Conservation (phyloP, 2,113 vertebrate genomes). For the Trochalopteron elliotii region DNA sequence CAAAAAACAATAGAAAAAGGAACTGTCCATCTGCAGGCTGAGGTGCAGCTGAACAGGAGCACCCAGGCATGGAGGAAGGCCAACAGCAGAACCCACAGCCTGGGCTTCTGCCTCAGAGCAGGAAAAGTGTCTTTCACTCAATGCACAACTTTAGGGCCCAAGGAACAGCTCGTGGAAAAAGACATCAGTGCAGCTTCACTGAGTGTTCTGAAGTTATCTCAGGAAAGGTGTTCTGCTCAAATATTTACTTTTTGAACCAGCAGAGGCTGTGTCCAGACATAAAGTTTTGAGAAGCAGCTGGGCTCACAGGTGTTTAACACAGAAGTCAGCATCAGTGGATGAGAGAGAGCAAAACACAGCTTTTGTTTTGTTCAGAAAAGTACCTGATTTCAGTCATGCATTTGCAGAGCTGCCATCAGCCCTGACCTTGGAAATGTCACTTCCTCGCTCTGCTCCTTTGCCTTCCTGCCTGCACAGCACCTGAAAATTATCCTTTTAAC, state of each 20-base stretch:
- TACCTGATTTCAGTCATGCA: neutral
- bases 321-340: neutral
- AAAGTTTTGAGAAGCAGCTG: neutral
- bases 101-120: neutral
- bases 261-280: neutral
- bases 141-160: neutral
- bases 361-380: neutral
- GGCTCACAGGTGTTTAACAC: neutral
- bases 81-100: neutral
- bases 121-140: neutral
- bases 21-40: neutral
- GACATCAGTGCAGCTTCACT: neutral
- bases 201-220: neutral
- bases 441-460: neutral
- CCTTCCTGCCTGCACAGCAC: neutral
- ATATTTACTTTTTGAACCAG: neutral
- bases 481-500: neutral
- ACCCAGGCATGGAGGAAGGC: neutral
- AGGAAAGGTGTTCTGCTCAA: neutral
- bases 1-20: neutral
- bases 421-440: neutral
- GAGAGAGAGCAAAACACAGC: neutral
- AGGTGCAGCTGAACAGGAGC: neutral
- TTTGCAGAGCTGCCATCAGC: neutral
- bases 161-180: neutral